These are phyloP conservation scores for Merodon equestris DNA, from an alignment of 2,888 invertebrate genomes.

Conservation along the genomic window DNA sequence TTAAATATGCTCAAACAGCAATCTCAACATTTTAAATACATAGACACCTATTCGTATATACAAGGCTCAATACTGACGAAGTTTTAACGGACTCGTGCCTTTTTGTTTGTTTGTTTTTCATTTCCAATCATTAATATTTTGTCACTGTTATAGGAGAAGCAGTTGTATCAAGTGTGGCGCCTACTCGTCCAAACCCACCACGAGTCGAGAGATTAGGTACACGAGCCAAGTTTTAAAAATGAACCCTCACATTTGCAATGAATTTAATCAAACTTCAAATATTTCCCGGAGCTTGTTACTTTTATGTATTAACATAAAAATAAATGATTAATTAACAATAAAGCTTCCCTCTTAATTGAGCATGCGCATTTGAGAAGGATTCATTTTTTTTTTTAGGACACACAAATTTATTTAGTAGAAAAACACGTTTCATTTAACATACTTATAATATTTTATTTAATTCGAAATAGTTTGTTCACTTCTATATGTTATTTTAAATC, in stretches of 20 bases:
- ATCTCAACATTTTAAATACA: constrained; percentile 29
- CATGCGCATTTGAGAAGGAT: constrained; percentile 64
- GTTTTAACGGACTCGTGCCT: too few relatives aligned
- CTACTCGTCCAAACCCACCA: constrained; percentile 75
- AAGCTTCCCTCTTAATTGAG: constrained; percentile 67
- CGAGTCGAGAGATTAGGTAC: constrained; percentile 78
- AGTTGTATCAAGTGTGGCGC: constrained; percentile 29
- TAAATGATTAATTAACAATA: constrained; percentile 21
- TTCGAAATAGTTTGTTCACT: constrained; percentile 31
- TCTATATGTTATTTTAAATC: too few relatives aligned
- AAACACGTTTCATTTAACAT: constrained; percentile 11
- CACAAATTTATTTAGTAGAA: constrained; percentile 21
- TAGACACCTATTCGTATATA: too few relatives aligned
- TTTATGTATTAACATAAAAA: constrained; percentile 46
- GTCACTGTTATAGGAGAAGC: constrained; percentile 53
- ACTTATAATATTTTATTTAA: constrained; percentile 37
- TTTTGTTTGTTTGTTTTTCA: too few relatives aligned
- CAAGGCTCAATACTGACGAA: too few relatives aligned
- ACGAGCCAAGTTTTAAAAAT: constrained; percentile 55
- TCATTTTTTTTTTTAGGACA: constrained; percentile 30
- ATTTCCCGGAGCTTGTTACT: constrained; percentile 58
- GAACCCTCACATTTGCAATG: constrained; percentile 10
- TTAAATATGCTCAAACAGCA: constrained; percentile 11
- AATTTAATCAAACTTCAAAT: constrained; percentile 29
- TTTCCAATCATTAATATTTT: constrained; percentile 4